A percentile compares a stretch with the other conserved stretches of the same genome.
Evolutionary conservation across 2,113 vertebrate species (phyloP).

Genomic region (Stegostoma tigrinum): DNA sequence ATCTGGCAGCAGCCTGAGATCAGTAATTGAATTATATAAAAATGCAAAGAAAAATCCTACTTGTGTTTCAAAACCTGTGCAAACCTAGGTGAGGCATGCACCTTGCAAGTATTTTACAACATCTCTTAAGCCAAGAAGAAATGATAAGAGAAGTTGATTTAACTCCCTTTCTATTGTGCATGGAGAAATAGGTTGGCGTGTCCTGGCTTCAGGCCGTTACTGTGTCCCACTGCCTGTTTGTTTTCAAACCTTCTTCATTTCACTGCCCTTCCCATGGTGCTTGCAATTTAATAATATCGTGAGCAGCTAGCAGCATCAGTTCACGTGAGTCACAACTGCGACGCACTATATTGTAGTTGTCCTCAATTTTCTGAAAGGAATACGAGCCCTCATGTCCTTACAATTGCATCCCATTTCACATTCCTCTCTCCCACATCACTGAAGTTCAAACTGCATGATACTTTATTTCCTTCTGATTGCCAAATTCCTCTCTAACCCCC

Average conservation of each 20-base stretch:
- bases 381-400: background rate
- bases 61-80: background rate
- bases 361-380: background rate
- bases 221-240: background rate
- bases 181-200: background rate
- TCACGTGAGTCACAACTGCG: background rate
- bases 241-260: background rate
- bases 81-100: background rate
- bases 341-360: background rate
- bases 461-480: background rate
- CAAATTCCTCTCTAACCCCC: background rate
- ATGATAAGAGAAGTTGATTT: background rate
- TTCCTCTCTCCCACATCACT: background rate
- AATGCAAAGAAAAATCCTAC: background rate
- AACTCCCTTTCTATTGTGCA: background rate
- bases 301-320: background rate
- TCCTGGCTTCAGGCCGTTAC: background rate
- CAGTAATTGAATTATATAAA: background rate
- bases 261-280: background rate
- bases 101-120: too few relatives aligned
- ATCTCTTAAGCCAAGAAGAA: background rate
- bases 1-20: background rate
- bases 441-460: too few relatives aligned
- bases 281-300: background rate
- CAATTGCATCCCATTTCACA: background rate